A percentile compares a stretch with the other conserved stretches of the same genome.
phyloP scores from a whole-genome alignment of 2,888 invertebrate genomes.

The Ochropleura leucogaster region DNA sequence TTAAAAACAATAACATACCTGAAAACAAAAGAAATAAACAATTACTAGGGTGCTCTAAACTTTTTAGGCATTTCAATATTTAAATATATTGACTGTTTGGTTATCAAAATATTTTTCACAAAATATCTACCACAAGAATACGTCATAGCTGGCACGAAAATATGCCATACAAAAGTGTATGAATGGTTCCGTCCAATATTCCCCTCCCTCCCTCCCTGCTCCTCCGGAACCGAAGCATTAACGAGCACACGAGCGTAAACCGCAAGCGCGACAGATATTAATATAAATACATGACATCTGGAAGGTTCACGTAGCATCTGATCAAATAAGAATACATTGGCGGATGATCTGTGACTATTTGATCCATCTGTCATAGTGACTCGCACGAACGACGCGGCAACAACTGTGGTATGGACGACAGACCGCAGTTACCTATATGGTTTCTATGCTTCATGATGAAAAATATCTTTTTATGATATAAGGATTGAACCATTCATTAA shows the following conservation, averaged over 20 bases:
- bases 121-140: constrained; percentile 26
- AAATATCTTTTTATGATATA: background rate
- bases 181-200: constrained; percentile 37
- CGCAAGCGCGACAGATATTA: constrained; percentile 54
- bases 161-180: constrained; percentile 49
- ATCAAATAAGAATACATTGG: constrained; percentile 32
- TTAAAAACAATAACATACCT: constrained; percentile 40
- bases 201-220: background rate
- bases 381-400: background rate
- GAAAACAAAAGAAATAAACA: constrained; percentile 19
- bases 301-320: constrained; percentile 14
- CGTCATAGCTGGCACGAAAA: constrained; percentile 31
- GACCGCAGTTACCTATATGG: background rate
- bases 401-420: background rate
- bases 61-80: background rate
- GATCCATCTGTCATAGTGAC: constrained; percentile 2
- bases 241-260: constrained; percentile 60
- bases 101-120: background rate
- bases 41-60: background rate
- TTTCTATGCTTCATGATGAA: background rate
- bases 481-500: too few species aligned
- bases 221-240: constrained; percentile 41
- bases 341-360: constrained; percentile 1
- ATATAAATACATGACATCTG: constrained; percentile 57
- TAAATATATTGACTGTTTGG: background rate